Evolutionary conservation across 1,140 invertebrate species (phyloP).

Genomic region (Acromyrmex charruanus): DNA sequence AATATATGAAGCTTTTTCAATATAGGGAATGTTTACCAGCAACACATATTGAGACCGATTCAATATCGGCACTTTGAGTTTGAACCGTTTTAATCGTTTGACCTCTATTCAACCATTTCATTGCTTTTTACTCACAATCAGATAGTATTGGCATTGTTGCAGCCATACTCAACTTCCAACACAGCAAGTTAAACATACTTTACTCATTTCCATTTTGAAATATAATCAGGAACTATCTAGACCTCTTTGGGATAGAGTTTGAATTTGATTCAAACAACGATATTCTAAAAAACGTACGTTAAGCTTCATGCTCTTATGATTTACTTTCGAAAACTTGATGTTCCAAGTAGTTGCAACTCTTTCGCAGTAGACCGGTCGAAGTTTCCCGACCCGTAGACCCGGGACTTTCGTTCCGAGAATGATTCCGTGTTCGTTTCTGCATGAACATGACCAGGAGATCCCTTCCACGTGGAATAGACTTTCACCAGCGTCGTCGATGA

Average conservation of each 20-base stretch:
- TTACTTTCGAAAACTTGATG: neutral
- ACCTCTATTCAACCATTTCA: conserved; percentile 14
- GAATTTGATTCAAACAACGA: neutral
- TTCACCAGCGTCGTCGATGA: conserved; percentile 72
- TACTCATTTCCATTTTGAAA: neutral
- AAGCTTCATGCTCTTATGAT: no score
- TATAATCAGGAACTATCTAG: neutral
- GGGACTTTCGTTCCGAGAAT: conserved; percentile 66
- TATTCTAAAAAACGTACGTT: neutral
- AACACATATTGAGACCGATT: neutral
- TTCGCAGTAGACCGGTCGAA: conserved; percentile 22
- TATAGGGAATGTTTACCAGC: neutral
- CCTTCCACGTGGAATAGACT: conserved; percentile 69
- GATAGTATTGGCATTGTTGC: neutral
- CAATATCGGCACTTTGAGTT: conserved; percentile 30
- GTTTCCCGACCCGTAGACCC: conserved; percentile 39
- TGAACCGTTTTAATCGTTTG: conserved; percentile 23
- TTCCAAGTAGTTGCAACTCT: neutral
- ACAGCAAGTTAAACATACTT: neutral
- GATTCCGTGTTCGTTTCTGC: conserved; percentile 60
- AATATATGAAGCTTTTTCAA: conserved; percentile 27
- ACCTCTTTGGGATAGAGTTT: neutral
- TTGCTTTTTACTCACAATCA: neutral
- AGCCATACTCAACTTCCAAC: neutral
- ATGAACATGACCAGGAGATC: conserved; percentile 55